Conservation (phyloP, 23 tunicate species). For the Halocynthia roretzi region DNA sequence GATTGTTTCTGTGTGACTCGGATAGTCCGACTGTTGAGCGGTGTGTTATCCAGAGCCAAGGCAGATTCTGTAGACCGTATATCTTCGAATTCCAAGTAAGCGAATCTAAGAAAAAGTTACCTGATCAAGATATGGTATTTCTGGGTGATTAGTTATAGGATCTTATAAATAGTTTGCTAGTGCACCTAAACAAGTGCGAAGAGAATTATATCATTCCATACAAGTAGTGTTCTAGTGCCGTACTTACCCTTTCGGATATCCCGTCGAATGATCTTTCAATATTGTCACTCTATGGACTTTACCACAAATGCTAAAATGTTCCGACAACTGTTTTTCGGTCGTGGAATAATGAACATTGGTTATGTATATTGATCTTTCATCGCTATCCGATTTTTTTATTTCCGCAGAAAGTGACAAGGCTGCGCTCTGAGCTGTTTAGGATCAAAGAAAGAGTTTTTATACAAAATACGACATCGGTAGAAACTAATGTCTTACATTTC, state of each 20-base stretch:
- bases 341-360: constrained; percentile 90
- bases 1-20: constrained; percentile 27
- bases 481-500: too few species aligned
- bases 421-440: neutral
- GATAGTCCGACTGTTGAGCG: constrained; percentile 52
- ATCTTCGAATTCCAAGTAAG: constrained; percentile 83
- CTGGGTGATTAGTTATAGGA: too few species aligned
- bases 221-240: neutral
- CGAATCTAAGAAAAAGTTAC: constrained; percentile 28
- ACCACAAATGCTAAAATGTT: constrained; percentile 92
- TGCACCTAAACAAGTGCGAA: too few species aligned
- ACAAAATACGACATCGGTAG: too few species aligned
- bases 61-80: constrained; percentile 52
- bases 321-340: constrained; percentile 75
- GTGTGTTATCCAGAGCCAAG: constrained; percentile 62
- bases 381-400: neutral
- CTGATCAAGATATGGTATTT: neutral
- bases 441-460: neutral
- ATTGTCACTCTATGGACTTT: constrained; percentile 56
- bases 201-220: too few species aligned
- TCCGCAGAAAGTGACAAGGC: neutral
- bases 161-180: too few species aligned
- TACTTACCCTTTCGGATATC: constrained; percentile 91
- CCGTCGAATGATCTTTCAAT: constrained; percentile 69
- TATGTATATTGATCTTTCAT: constrained; percentile 40